Base-by-base conservation (phyloP, 2,113 vertebrate genomes). In the Scolopax mira region DNA sequence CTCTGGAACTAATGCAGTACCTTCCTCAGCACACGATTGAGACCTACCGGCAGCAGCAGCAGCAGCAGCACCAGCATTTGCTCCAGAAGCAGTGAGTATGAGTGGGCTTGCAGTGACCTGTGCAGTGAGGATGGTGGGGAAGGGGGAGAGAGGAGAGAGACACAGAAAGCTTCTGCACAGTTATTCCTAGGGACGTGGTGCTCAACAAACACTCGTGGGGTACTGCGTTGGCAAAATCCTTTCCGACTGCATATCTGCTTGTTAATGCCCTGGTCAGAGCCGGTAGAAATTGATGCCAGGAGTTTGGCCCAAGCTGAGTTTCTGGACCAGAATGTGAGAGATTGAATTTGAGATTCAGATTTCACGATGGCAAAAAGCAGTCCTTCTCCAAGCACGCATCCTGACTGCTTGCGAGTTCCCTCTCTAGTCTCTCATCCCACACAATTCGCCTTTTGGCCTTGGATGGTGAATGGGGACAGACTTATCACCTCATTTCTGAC, bases 41-140 rank as follows among this genome's bases (percentile, higher is more conserved):
- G 96, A 99, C 98, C 2, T 99, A 99, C 98, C 96, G 99, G 57
- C 99, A 99, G 93, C 99, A 99, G 96, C 99, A 99, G 85, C 99
- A 99, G 52, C 99, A 99, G 88, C 99, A 99, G 94, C 99, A 99
- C 95, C 99, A 99, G 94, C 99, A 99, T 92, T 98, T 99, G 85
- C 98, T 99, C 81, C 99, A 99, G 97, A 99, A 99, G 98, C 99
- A 99, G 99, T 99, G 98, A 99, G 99, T 99, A 94, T 66, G 46
- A 4, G 12, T 6, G 28, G 51, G 54, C 54, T 27, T 37, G 41
- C 57, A 31, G 42, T 27, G 46, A 61, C 8, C 64, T 39, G 17
- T 64, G 70, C 70, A 18, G 25, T 25, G 62, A 44, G 42, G 54
- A 11, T 2, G 3, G 11, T 13, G 61, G 51, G 57, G n/a, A 82